Percentiles rank a stretch among this genome's conserved stretches.
These are phyloP conservation scores for Phengaris alcon DNA, from an alignment of 2,888 invertebrate genomes.

Conservation along the genomic window DNA sequence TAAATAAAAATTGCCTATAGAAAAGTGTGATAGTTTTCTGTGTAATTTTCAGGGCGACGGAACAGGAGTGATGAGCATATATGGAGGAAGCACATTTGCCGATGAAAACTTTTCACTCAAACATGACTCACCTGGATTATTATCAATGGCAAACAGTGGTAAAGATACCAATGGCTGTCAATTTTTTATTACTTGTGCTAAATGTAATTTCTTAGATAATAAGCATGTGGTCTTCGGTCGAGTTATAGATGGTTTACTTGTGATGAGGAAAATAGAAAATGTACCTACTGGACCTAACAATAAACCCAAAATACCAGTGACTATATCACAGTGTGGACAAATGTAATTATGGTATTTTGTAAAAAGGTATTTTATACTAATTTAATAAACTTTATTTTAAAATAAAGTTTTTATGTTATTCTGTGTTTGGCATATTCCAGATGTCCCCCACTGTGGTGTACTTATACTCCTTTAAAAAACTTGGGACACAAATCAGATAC, in stretches of 20 bases:
- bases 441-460: no score
- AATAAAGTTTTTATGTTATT: not conserved
- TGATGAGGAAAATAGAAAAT: constrained; percentile 99
- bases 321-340: constrained; percentile 98
- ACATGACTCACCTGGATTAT: constrained; percentile 95
- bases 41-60: constrained; percentile 89
- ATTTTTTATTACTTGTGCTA: constrained; percentile 99
- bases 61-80: constrained; percentile 98
- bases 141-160: constrained; percentile 99
- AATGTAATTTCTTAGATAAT: constrained; percentile 98
- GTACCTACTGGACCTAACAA: constrained; percentile 99
- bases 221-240: constrained; percentile 99
- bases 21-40: not conserved
- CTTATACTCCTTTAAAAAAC: no score
- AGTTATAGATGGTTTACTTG: constrained; percentile 97
- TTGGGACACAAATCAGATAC: no score
- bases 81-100: constrained; percentile 95
- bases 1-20: no score
- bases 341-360: constrained; percentile 83
- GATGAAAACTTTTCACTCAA: constrained; percentile 98
- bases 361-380: constrained; percentile 22
- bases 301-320: constrained; percentile 98
- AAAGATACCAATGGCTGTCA: constrained; percentile 99
- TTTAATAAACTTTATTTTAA: not conserved
- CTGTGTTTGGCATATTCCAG: no score